Percentiles rank a stretch among this genome's conserved stretches.
phyloP scores from a whole-genome alignment of 2,888 invertebrate species.

The Hymenopus coronatus region DNA sequence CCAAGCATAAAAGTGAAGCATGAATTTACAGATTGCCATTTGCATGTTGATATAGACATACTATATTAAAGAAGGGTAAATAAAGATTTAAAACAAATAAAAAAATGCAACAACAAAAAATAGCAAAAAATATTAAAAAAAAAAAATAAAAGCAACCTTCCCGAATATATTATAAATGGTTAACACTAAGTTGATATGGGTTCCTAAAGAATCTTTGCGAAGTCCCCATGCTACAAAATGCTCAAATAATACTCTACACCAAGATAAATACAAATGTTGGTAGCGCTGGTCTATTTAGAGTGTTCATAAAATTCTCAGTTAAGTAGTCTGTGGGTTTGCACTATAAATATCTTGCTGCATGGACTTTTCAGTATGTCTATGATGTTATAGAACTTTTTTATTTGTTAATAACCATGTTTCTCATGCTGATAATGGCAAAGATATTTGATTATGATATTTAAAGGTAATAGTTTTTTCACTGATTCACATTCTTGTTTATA shows the following conservation, averaged over 20 bases:
- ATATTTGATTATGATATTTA: too few species aligned
- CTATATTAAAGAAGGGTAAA: not conserved
- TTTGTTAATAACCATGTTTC: too few species aligned
- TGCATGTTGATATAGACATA: conserved; percentile 11
- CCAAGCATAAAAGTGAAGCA: not conserved
- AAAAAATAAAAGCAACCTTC: conserved; percentile 16
- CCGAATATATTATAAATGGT: not conserved
- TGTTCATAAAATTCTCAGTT: not conserved
- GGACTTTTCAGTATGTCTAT: too few species aligned
- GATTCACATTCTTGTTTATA: too few species aligned
- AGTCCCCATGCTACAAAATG: not conserved
- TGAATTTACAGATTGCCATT: not conserved
- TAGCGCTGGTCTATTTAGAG: not conserved
- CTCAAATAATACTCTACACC: not conserved
- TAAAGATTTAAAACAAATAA: not conserved
- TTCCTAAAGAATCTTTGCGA: conserved; percentile 1
- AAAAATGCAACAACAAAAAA: not conserved
- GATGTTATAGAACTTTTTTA: too few species aligned
- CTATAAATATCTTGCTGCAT: too few species aligned
- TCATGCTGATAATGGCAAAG: too few species aligned
- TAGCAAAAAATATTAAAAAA: not conserved
- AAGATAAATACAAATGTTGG: not conserved
- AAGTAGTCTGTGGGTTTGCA: too few species aligned
- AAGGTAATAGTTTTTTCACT: too few species aligned
- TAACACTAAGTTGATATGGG: not conserved